These are phyloP conservation scores for Nansenia antarctica DNA, from an alignment of 2,113 vertebrate genomes.

Conservation along the genomic window DNA sequence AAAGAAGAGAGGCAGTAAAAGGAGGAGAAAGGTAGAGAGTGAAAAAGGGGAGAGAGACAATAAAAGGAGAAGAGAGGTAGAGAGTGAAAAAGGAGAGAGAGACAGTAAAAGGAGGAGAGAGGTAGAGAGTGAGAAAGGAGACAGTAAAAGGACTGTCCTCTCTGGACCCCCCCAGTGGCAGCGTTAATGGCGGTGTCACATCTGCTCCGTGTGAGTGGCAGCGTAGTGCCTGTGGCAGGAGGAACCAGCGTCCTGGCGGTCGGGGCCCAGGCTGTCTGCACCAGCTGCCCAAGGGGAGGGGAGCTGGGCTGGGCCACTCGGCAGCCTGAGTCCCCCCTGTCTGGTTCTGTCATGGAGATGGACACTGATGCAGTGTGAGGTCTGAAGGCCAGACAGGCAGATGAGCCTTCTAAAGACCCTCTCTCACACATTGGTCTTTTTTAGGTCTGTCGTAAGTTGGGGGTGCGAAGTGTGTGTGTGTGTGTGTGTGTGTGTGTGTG, in stretches of 20 bases:
- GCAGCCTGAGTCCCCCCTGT: constrained; percentile 45
- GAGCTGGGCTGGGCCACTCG: constrained; percentile 55
- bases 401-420: constrained; percentile 68
- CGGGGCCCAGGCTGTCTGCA: constrained; percentile 64
- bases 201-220: constrained; percentile 65
- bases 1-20: not conserved
- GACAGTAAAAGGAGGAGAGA: not conserved
- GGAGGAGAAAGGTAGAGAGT: too few relatives aligned
- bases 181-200: constrained; percentile 65
- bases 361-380: constrained; percentile 62
- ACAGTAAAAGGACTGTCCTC: not conserved
- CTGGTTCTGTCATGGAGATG: constrained; percentile 55
- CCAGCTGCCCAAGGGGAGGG: constrained; percentile 64
- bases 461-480: constrained; percentile 38
- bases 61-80: constrained; percentile 13
- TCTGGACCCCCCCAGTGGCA: constrained; percentile 34
- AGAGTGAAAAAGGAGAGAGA: not conserved
- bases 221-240: constrained; percentile 40
- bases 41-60: too few relatives aligned
- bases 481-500: constrained; percentile 14
- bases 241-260: constrained; percentile 49
- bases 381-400: constrained; percentile 60
- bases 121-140: constrained; percentile 15
- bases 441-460: constrained; percentile 45
- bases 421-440: not conserved